phyloP scores from a whole-genome alignment of 2,113 vertebrate species.

The Brachypteracias leptosomus region DNA sequence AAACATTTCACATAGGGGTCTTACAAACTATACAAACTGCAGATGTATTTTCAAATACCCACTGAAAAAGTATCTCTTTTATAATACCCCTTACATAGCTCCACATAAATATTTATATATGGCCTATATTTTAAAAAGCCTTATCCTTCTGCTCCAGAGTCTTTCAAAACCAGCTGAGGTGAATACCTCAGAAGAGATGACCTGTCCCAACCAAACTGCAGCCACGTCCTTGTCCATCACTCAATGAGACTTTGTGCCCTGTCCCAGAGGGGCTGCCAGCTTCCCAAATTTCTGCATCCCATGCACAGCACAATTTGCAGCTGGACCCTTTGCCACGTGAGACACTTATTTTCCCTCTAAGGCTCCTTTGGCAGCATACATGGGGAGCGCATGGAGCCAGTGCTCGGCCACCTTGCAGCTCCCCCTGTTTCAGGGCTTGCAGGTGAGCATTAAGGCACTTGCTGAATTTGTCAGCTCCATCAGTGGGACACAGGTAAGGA shows the following conservation, averaged over 20 bases:
- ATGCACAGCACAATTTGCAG: neutral
- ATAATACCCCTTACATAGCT: neutral
- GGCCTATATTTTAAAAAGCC: neutral
- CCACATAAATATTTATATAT: neutral
- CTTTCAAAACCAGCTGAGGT: neutral
- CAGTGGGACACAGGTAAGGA: neutral
- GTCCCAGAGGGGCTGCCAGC: neutral
- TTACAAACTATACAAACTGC: neutral
- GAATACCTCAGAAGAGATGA: neutral
- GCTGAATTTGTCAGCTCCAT: neutral
- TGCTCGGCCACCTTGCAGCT: rapidly evolving
- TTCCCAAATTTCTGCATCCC: neutral
- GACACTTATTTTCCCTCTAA: neutral
- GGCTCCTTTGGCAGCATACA: neutral
- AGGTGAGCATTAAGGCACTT: neutral
- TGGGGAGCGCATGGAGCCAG: neutral
- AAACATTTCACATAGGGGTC: neutral
- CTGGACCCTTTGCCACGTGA: neutral
- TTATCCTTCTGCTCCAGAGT: neutral
- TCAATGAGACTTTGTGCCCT: neutral
- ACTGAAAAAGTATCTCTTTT: neutral
- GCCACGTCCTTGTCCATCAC: neutral
- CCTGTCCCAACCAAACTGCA: neutral
- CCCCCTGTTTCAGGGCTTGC: neutral
- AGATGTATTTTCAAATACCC: neutral